Conservation (phyloP, 2,113 vertebrate species). For the Tetrax tetrax region DNA sequence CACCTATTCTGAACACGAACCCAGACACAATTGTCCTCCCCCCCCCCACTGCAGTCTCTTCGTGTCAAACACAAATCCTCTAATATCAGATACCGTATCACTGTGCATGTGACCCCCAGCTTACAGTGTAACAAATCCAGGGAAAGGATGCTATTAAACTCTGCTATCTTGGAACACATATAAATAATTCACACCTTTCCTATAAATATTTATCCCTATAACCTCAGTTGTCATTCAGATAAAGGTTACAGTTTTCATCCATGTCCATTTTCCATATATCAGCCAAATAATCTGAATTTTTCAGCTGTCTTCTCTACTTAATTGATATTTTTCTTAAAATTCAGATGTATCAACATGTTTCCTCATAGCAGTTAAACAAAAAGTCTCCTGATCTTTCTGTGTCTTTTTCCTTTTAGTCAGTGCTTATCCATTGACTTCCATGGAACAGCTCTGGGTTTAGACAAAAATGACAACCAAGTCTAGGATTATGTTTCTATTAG, state of each 20-base stretch:
- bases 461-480: background rate
- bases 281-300: background rate
- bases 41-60: background rate
- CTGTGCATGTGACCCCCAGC: background rate
- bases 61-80: slow-evolving; percentile 17
- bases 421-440: background rate
- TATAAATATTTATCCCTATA: slow-evolving; percentile 69
- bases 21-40: background rate
- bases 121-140: slow-evolving; percentile 1
- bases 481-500: background rate
- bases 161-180: slow-evolving; percentile 20
- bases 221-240: slow-evolving; percentile 31
- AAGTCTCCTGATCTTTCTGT: background rate
- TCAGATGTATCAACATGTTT: background rate
- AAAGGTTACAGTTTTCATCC: slow-evolving; percentile 12
- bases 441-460: background rate
- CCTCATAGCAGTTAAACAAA: background rate
- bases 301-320: background rate
- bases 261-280: background rate
- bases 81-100: background rate
- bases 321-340: background rate
- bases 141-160: slow-evolving; percentile 41
- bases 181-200: slow-evolving; percentile 69
- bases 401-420: background rate
- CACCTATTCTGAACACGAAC: background rate